phyloP scores from a whole-genome alignment of 2,113 vertebrate genomes.

The Cromileptes altivelis region DNA sequence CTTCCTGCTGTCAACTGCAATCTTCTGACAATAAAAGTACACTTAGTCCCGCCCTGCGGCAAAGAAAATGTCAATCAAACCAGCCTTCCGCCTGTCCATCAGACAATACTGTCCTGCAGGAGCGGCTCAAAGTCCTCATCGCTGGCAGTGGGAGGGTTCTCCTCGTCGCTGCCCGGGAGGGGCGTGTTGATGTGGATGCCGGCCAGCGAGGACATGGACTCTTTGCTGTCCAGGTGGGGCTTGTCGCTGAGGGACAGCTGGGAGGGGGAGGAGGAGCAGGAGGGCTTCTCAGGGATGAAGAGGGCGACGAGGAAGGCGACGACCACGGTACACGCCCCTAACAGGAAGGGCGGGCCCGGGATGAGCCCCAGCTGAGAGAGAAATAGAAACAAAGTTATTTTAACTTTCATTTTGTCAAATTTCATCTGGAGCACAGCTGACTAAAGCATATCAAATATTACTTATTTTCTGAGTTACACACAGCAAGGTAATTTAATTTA shows the following conservation, averaged over 20 bases:
- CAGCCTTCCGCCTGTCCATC: conserved; percentile 70
- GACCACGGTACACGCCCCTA: conserved; percentile 92
- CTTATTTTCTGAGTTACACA: background rate
- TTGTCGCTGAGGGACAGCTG: conserved; percentile 76
- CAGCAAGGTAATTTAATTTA: too few species aligned
- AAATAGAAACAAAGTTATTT: background rate
- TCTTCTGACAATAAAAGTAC: conserved; percentile 44
- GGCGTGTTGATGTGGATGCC: conserved; percentile 84
- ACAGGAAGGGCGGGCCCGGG: conserved; percentile 95
- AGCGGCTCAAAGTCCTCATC: conserved; percentile 93
- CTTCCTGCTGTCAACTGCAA: conserved; percentile 5
- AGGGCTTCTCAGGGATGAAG: conserved; percentile 91
- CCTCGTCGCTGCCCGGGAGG: conserved; percentile 89
- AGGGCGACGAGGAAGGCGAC: conserved; percentile 94
- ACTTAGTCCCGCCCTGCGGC: conserved; percentile 19
- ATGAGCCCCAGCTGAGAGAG: conserved; percentile 83
- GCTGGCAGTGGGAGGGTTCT: conserved; percentile 76
- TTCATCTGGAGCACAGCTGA: background rate
- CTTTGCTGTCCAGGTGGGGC: conserved; percentile 84
- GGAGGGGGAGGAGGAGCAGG: conserved; percentile 49
- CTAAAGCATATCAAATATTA: background rate
- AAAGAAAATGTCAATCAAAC: conserved; percentile 41
- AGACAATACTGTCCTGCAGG: conserved; percentile 92
- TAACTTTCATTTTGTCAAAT: background rate
- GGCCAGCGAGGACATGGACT: conserved; percentile 80